Conservation (phyloP, 2,888 invertebrate genomes). For the Athripsodes cinereus region DNA sequence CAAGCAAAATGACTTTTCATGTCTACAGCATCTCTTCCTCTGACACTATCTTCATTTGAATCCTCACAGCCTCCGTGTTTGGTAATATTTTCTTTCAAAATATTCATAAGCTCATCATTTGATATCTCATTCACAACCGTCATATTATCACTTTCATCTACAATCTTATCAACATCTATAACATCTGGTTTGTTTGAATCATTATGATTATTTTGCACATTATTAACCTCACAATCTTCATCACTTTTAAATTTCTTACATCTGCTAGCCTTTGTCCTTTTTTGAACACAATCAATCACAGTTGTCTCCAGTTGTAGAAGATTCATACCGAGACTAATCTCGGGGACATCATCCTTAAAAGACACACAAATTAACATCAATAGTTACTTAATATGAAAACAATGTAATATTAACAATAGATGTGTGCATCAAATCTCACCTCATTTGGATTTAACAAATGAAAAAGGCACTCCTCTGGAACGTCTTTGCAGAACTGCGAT, state of each 20-base stretch:
- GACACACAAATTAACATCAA: neutral
- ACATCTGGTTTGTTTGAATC: neutral
- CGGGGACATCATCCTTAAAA: conserved; percentile 44
- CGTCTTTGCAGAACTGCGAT: conserved; percentile 52
- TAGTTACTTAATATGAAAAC: no score
- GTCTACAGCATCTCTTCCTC: conserved; percentile 37
- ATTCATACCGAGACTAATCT: conserved; percentile 43
- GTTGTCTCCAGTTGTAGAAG: conserved; percentile 45
- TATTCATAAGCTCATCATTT: conserved; percentile 34
- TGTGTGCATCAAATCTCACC: no score
- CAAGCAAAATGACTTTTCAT: conserved; percentile 40
- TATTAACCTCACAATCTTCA: neutral
- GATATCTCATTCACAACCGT: conserved; percentile 16
- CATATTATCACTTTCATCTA: conserved; percentile 9
- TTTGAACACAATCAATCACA: conserved; percentile 38
- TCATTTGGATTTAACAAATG: conserved; percentile 64
- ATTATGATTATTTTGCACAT: neutral
- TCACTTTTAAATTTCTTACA: conserved; percentile 37
- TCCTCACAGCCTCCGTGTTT: neutral
- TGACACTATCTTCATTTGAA: conserved; percentile 4
- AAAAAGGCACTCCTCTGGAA: conserved; percentile 44
- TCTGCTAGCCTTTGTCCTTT: conserved; percentile 38
- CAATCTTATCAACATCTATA: conserved; percentile 11
- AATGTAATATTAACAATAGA: no score
- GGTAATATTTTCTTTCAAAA: conserved; percentile 38